phyloP scores from a whole-genome alignment of 2,113 vertebrate species.

The Oreotrochilus melanogaster region DNA sequence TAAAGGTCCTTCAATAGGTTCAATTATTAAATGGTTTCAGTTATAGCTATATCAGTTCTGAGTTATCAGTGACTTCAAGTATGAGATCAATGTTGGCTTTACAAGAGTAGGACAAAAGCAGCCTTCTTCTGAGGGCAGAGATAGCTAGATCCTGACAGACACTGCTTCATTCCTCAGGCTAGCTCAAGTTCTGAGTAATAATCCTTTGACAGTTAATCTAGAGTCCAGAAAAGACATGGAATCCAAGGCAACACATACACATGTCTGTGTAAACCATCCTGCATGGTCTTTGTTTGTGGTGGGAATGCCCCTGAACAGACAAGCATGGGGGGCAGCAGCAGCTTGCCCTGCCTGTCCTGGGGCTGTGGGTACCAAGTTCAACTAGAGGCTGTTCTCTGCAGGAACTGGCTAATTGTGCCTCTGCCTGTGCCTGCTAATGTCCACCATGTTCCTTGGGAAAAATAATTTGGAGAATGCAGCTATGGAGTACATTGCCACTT shows the following conservation, averaged over 20 bases:
- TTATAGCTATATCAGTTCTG: neutral
- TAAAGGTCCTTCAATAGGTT: neutral
- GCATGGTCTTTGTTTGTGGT: rapidly evolving
- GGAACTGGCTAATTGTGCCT: neutral
- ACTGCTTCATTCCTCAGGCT: neutral
- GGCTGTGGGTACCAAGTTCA: neutral
- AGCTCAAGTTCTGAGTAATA: neutral
- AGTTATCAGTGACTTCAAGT: neutral
- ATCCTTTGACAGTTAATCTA: neutral
- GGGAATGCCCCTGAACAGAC: neutral
- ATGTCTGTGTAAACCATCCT: rapidly evolving
- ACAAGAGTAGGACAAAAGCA: neutral
- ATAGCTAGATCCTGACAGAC: neutral
- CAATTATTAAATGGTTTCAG: neutral
- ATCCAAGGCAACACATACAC: neutral
- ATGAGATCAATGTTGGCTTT: neutral
- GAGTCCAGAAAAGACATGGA: neutral
- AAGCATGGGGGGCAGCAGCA: neutral
- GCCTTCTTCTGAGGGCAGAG: neutral
- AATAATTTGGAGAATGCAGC: neutral
- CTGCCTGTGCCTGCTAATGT: neutral
- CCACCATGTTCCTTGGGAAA: neutral
- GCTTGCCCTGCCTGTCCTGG: neutral
- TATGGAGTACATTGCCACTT: neutral
- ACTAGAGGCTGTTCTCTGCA: neutral